Percentiles rank a stretch among this genome's conserved stretches.
Evolutionary conservation across 2,888 invertebrate species (phyloP).

Genomic region (Torymus auratus): DNA sequence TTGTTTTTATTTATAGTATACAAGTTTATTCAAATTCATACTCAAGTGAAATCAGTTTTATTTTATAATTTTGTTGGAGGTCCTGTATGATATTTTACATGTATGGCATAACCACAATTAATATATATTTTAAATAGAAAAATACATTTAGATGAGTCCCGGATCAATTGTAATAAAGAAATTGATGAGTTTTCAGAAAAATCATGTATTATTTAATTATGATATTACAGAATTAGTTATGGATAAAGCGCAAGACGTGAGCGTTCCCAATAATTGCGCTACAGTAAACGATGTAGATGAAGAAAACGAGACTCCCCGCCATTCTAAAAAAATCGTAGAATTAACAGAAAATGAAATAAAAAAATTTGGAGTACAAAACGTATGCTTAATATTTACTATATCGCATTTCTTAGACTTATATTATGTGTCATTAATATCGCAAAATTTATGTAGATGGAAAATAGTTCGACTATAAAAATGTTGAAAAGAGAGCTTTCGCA

Average conservation of each 20-base stretch:
- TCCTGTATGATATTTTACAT: no score
- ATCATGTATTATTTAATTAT: background rate
- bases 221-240: background rate
- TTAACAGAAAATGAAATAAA: constrained; percentile 47
- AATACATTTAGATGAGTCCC: no score
- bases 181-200: background rate
- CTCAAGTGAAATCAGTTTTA: no score
- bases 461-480: constrained; percentile 42
- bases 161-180: no score
- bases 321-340: constrained; percentile 42
- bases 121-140: no score
- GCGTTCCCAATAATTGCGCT: background rate
- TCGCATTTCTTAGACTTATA: no score
- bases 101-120: no score
- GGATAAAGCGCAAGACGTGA: constrained; percentile 10
- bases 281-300: constrained; percentile 3
- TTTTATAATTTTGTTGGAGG: no score
- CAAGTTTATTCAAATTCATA: no score
- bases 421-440: no score
- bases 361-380: constrained; percentile 51
- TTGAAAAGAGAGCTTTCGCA: constrained; percentile 42
- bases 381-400: background rate
- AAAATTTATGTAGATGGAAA: constrained; percentile 42
- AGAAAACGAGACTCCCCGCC: background rate
- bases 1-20: no score